phyloP scores from a whole-genome alignment of 2,113 vertebrate species.

The Equus quagga region DNA sequence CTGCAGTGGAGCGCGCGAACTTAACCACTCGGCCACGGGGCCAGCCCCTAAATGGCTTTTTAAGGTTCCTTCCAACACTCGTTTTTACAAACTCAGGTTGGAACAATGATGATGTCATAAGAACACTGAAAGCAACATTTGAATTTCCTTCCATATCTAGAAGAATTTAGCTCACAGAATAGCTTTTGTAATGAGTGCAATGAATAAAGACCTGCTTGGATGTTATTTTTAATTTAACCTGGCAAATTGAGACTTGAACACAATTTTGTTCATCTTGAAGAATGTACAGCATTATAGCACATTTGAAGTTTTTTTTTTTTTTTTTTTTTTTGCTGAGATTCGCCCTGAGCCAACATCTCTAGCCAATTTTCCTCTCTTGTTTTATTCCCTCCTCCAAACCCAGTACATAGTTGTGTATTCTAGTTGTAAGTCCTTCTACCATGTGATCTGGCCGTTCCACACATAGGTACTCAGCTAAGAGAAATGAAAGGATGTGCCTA shows the following conservation, averaged over 20 bases:
- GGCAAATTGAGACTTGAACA: background rate
- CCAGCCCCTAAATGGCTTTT: background rate
- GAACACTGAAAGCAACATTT: background rate
- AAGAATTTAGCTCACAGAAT: background rate
- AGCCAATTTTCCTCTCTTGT: too few species aligned
- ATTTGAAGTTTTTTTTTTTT: background rate
- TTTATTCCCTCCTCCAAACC: too few species aligned
- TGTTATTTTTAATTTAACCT: background rate
- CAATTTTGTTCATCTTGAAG: background rate
- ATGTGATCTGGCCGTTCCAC: background rate
- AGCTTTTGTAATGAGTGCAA: background rate
- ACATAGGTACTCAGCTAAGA: background rate
- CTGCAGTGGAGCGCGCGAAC: too few species aligned
- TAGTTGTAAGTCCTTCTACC: too few species aligned
- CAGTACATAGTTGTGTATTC: too few species aligned
- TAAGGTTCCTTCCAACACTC: background rate
- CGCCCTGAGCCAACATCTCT: too few species aligned
- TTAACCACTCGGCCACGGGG: too few species aligned
- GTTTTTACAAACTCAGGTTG: background rate
- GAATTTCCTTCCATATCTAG: background rate
- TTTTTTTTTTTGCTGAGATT: too few species aligned
- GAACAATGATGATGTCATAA: constrained; percentile 30
- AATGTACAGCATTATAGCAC: background rate
- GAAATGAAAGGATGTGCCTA: too few species aligned
- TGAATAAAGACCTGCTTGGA: background rate